A percentile compares a stretch with the other conserved stretches of the same genome.
Conservation (phyloP, 2,113 vertebrate species). For the Upupa epops region DNA sequence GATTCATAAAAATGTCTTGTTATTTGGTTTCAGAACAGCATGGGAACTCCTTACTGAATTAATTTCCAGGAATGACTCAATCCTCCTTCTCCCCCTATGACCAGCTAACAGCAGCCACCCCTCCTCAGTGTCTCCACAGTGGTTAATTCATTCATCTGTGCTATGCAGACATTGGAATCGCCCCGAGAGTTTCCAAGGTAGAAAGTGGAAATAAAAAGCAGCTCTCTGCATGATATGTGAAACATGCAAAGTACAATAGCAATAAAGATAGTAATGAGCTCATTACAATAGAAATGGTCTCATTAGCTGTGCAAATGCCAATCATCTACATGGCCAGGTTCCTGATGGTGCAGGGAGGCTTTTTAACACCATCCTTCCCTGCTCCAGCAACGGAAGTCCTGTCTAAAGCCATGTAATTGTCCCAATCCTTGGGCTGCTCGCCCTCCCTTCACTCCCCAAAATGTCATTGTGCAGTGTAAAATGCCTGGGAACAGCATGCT, state of each 20-base stretch:
- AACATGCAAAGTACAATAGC: conserved; percentile 44
- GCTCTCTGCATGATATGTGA: conserved; percentile 19
- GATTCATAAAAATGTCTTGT: not conserved
- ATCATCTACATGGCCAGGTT: not conserved
- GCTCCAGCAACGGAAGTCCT: not conserved
- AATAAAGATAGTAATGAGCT: conserved; percentile 58
- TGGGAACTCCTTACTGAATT: not conserved
- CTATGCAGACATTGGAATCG: not conserved
- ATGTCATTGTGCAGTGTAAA: not conserved
- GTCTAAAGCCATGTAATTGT: not conserved
- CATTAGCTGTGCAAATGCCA: conserved; percentile 49
- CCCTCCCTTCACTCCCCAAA: not conserved
- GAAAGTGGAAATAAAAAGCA: conserved; percentile 11
- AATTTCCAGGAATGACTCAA: not conserved
- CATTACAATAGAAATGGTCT: conserved; percentile 38
- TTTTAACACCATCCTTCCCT: not conserved
- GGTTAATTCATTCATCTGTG: not conserved
- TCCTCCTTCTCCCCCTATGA: not conserved
- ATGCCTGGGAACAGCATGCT: fast-evolving
- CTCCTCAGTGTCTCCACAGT: not conserved
- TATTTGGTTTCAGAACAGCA: not conserved
- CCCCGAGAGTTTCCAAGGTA: conserved; percentile 12
- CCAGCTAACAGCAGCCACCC: not conserved
- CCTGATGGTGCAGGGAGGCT: not conserved
- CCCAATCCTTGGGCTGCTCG: not conserved